These are phyloP conservation scores for Poecilia wingei DNA, from an alignment of 2,797 vertebrate genomes.

Conservation along the genomic window DNA sequence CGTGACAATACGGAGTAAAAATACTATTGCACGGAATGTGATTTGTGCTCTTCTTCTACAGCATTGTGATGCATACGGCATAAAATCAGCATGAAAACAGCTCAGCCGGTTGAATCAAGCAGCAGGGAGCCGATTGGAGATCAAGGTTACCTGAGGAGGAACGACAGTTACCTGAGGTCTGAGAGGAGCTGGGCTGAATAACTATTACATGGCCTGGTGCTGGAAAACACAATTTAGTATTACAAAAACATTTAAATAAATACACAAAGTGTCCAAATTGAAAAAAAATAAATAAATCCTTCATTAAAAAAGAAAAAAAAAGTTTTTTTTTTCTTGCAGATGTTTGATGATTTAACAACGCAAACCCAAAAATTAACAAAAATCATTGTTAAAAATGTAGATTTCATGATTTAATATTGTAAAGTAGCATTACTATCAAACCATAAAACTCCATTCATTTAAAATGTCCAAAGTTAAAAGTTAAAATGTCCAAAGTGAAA, in stretches of 20 bases:
- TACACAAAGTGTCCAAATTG: background rate
- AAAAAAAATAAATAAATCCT: background rate
- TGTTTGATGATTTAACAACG: background rate
- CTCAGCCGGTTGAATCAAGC: slow-evolving; percentile 4
- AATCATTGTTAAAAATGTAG: background rate
- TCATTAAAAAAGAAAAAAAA: background rate
- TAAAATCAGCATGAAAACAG: background rate
- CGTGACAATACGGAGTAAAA: background rate
- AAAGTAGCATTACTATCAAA: background rate
- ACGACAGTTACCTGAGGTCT: slow-evolving; percentile 55
- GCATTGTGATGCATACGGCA: background rate
- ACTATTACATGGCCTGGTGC: slow-evolving; percentile 68
- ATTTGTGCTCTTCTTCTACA: background rate
- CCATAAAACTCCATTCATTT: background rate
- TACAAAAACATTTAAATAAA: slow-evolving; percentile 18
- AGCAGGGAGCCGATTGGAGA: slow-evolving; percentile 10
- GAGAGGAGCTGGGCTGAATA: slow-evolving; percentile 68
- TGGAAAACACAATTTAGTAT: slow-evolving; percentile 63
- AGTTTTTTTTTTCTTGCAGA: no score
- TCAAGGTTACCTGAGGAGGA: slow-evolving; percentile 51
- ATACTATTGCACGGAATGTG: background rate
- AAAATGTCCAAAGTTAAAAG: background rate
- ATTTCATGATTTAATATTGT: background rate
- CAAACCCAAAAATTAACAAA: background rate
- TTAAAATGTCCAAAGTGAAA: background rate